phyloP scores from a whole-genome alignment of 2,113 vertebrate genomes.

The Xiphorhynchus elegans region DNA sequence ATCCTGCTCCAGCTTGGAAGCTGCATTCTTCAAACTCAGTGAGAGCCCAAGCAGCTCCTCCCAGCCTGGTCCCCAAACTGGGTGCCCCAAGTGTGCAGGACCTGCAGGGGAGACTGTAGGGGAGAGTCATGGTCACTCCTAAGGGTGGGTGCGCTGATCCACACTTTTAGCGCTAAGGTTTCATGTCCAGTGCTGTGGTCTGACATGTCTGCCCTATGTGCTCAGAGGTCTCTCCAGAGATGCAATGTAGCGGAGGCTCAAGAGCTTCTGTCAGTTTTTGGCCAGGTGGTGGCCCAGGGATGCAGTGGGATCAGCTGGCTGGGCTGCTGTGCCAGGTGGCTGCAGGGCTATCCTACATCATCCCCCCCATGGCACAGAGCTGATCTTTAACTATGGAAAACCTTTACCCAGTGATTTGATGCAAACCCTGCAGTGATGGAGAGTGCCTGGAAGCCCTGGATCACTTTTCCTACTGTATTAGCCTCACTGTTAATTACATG shows the following conservation, averaged over 20 bases:
- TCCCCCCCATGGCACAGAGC: rapidly evolving
- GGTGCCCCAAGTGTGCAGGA: neutral
- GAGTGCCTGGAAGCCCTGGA: neutral
- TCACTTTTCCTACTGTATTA: neutral
- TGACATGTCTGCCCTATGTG: neutral
- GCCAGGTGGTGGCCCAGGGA: neutral
- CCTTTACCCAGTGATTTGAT: neutral
- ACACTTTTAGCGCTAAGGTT: neutral
- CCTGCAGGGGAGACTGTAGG: neutral
- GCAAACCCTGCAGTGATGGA: neutral
- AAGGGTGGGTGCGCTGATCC: rapidly evolving
- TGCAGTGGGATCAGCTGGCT: neutral
- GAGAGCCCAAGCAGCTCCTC: neutral
- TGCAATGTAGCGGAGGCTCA: neutral
- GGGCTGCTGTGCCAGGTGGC: rapidly evolving
- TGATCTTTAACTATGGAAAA: neutral
- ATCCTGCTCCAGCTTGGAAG: neutral
- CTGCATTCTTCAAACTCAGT: neutral
- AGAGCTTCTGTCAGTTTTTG: neutral
- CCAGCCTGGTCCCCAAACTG: neutral
- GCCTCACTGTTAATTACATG: neutral
- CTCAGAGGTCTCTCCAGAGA: neutral
- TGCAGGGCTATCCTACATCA: neutral
- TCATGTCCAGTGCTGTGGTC: neutral
- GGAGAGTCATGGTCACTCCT: neutral